Evolutionary conservation across 2,888 invertebrate genomes (phyloP), one percentile per base, ranked within the genome.

Genomic region (Drosophila rellima): DNA sequence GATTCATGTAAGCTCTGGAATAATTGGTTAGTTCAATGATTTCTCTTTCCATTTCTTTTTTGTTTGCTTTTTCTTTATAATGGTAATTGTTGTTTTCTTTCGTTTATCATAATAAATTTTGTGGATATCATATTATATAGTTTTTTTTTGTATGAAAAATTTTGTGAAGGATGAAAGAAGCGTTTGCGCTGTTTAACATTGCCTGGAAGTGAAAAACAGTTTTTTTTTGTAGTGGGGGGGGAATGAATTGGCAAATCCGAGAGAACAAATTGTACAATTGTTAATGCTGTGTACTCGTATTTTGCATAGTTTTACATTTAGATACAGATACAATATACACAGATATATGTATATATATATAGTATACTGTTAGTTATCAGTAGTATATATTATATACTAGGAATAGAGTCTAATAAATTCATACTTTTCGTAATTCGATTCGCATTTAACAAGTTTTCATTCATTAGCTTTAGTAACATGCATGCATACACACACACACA

Each of bases 361-460:
- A 57, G 50, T 47, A 47, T 37, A 47, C 29, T 60, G 57, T 60
- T 57, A 72, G 59, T 62, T 50, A 67, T 67, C 51, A 35, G 63
- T 61, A 70, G 64, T 67, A 74, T 76, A 70, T 26, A 26, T 26
- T 7, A 7, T 26, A 26, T 26, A 26, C 78, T 75, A 73, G 72
- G 70, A 74, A 69, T 74, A 80, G 71, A 74, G 82, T 82, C 89
- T 90, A 88, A 85, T 89, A 89, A 90, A 85, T 85, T 85, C 89
- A 85, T 88, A 84, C 74, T 84, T 88, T 89, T 90, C 84, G 82
- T 86, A 84, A 79, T 74, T 76, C 80, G 64, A 56, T 68, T 60
- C 37, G 40, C 40, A 45, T 55, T 66, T 45, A 55, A 72, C 65
- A 74, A 63, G 29, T 62, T 77, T 60, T 56, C 35, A 59, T 40